These are phyloP conservation scores for Lanius ludovicianus DNA, from an alignment of 2,113 vertebrate species.

Conservation along the genomic window DNA sequence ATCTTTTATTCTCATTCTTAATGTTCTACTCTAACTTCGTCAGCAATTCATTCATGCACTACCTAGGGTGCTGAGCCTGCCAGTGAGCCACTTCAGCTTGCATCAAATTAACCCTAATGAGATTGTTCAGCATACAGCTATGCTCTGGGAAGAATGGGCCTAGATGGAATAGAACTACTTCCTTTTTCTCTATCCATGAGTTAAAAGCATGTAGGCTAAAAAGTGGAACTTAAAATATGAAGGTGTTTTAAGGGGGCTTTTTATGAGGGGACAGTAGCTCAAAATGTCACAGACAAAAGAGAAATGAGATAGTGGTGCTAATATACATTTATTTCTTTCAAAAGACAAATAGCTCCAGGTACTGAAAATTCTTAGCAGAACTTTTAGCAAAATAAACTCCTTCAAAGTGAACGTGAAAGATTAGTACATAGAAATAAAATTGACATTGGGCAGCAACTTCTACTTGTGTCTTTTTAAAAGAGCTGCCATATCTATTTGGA, in stretches of 20 bases:
- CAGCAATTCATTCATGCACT: background rate
- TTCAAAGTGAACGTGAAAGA: background rate
- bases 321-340: background rate
- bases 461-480: background rate
- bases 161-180: background rate
- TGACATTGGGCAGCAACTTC: background rate
- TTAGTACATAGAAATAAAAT: background rate
- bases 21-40: background rate
- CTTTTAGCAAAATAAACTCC: background rate
- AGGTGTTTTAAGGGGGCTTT: background rate
- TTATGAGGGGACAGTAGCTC: background rate
- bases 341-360: background rate
- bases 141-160: background rate
- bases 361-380: background rate
- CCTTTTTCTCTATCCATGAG: rapidly evolving
- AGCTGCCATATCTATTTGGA: background rate
- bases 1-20: background rate
- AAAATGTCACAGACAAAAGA: background rate
- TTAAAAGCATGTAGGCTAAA: background rate
- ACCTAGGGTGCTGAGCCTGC: background rate
- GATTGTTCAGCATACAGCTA: background rate
- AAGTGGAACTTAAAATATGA: background rate
- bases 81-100: background rate
- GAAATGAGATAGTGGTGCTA: background rate
- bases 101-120: background rate